Conservation (phyloP, 2,797 vertebrate genomes). For the Urosaurus nigricauda region DNA sequence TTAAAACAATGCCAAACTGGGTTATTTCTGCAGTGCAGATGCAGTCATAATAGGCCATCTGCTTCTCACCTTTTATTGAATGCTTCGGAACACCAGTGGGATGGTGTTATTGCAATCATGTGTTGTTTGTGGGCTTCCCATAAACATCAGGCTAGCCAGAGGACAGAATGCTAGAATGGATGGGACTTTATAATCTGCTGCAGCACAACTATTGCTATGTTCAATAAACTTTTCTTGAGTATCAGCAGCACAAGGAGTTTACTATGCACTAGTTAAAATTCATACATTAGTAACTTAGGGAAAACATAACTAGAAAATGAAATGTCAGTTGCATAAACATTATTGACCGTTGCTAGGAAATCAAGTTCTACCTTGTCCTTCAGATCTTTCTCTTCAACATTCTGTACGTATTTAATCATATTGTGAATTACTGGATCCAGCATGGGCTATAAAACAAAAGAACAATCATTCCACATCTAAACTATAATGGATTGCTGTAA, state of each 20-base stretch:
- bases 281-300: background rate
- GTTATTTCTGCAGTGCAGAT: too few relatives aligned
- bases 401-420: constrained; percentile 98
- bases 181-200: background rate
- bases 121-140: background rate
- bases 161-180: background rate
- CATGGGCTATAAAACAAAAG: constrained; percentile 88
- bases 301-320: background rate
- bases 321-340: background rate
- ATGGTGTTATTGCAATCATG: background rate
- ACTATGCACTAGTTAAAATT: background rate
- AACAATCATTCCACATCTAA: constrained; percentile 49
- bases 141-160: background rate
- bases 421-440: constrained; percentile 98
- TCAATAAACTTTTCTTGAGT: background rate
- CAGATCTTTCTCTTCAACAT: constrained; percentile 97
- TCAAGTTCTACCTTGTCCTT: constrained; percentile 93
- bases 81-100: background rate
- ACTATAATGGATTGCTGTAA: background rate
- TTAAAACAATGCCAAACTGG: too few relatives aligned
- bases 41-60: background rate
- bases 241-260: background rate
- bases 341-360: constrained; percentile 43
- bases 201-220: background rate
- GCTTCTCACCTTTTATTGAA: background rate